Evolutionary conservation across 2,797 vertebrate species (phyloP), one percentile per base, ranked within the genome.

Genomic region (Remorina albescens): DNA sequence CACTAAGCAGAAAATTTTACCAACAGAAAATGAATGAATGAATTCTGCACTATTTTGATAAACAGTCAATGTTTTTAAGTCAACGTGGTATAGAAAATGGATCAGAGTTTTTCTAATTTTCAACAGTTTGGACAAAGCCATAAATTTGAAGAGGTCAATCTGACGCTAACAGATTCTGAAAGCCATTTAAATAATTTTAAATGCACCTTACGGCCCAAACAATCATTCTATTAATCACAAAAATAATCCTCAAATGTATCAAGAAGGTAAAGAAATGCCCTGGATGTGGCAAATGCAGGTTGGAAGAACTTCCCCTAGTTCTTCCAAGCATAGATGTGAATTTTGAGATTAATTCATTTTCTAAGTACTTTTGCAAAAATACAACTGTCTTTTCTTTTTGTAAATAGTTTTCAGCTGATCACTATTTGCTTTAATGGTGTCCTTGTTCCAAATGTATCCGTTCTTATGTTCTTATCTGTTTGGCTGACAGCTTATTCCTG

Each of bases 371-470:
- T 8, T 34, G 26, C 2, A 26, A 63, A 47, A 60, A 36, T 42
- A 30, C 1, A 60, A 26, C 18, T 12, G 23, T 13, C 10, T 21
- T 34, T 21, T 37, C 26, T 74, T 36, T 8, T 30, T 41, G 8
- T 30, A 42, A 3, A 23, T 41, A 2, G n/a, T 58, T 57, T 44
- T 42, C 21, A 41, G 19, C 51, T 2, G 0, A 28, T 61, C 7
- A 18, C 53, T 11, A 12, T 26, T 37, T 58, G 13, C 9, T 56
- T 23, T 19, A 19, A 46, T 42, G 30, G 44, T 18, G 18, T n/a
- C 15, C 10, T 51, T 61, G 56, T 50, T 21, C 23, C 36, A 57
- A 37, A 44, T n/a, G n/a, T n/a, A n/a, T n/a, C n/a, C n/a, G n/a
- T n/a, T n/a, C n/a, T n/a, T n/a, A n/a, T n/a, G n/a, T n/a, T n/a